Percentiles rank a stretch among this genome's conserved stretches.
These are phyloP conservation scores for Pentamera pediparva DNA, from an alignment of 53 echinoderm and acorn worm genomes.

Conservation along the genomic window DNA sequence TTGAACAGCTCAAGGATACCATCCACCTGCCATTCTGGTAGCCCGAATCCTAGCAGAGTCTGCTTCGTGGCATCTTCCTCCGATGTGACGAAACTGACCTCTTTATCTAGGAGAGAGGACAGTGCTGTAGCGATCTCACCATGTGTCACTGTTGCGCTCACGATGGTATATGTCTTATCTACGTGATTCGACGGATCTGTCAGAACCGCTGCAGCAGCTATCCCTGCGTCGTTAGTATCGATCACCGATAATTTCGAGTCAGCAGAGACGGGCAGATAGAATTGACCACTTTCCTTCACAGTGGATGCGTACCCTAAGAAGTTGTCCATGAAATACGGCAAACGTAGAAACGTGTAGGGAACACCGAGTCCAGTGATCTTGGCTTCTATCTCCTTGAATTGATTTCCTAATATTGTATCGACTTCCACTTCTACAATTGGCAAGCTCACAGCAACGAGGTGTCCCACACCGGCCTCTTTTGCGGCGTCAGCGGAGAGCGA, in stretches of 20 bases:
- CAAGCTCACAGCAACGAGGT: constrained; percentile 14
- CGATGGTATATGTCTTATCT: constrained; percentile 36
- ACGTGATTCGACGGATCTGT: constrained; percentile 19
- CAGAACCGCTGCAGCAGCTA: constrained; percentile 29
- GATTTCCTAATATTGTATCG: constrained; percentile 26
- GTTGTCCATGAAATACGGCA: constrained; percentile 37
- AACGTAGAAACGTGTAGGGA: constrained; percentile 27
- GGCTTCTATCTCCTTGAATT: constrained; percentile 14
- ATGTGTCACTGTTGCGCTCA: not conserved
- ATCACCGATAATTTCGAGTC: constrained; percentile 14
- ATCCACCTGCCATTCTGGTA: constrained; percentile 37
- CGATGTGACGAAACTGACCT: not conserved
- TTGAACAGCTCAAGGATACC: constrained; percentile 21
- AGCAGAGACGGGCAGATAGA: not conserved
- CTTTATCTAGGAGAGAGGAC: constrained; percentile 12
- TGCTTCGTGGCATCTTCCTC: constrained; percentile 19
- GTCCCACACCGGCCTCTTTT: constrained; percentile 37
- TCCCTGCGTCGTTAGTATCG: constrained; percentile 15
- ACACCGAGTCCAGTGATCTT: not conserved
- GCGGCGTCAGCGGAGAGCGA: constrained; percentile 14
- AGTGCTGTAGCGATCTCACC: constrained; percentile 12
- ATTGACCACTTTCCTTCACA: constrained; percentile 7
- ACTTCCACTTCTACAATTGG: not conserved
- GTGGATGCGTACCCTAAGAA: not conserved
- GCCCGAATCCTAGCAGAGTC: constrained; percentile 9